Evolutionary conservation across 2,888 invertebrate genomes (phyloP), one percentile per base, ranked within the genome.

Genomic region (Pyrrhia umbra): DNA sequence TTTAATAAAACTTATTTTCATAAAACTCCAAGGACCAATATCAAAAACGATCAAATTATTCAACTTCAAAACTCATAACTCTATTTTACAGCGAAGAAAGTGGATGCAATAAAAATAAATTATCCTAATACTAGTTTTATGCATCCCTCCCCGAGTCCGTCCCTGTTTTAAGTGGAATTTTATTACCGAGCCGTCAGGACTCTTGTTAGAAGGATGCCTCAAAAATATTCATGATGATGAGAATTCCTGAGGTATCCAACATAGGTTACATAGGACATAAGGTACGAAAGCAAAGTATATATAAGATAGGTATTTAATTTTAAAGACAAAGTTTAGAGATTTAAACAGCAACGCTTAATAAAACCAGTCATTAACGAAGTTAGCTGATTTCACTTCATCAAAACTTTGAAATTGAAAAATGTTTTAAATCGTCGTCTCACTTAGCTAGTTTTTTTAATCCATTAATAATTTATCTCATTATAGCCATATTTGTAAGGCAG

Each of bases 101-200:
- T n/a, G 30, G 10, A 37, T 46, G 49, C 10, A 51, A 27, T 51
- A 59, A 52, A 52, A 59, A 20, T 39, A 15, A 39, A 46, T 34
- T 21, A 6, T 5, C 20, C 21, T 21, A 43, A 23, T 39, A 30
- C 50, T 8, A 47, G 45, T 18, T 51, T 52, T 57, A 43, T 42
- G n/a, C 15, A 18, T 8, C 23, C 5, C 0, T 8, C 18, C 30
- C 54, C 16, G 13, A 55, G 18, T 68, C 8, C 71, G 37, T 39
- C 58, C 42, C 69, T 74, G 51, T 27, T 34, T 27, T 43, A 69
- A 65, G 46, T 39, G 75, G 60, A 69, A 69, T 74, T 73, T 73
- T 74, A 74, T 75, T 69, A 70, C 69, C 3, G 16, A 25, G 9
- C 25, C 43, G 40, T 52, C 72, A 75, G 57, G 50, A 55, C 60